Percentiles rank a stretch among this genome's conserved stretches.
phyloP scores from a whole-genome alignment of 2,888 invertebrate genomes.

The Drosophila sordidula region DNA sequence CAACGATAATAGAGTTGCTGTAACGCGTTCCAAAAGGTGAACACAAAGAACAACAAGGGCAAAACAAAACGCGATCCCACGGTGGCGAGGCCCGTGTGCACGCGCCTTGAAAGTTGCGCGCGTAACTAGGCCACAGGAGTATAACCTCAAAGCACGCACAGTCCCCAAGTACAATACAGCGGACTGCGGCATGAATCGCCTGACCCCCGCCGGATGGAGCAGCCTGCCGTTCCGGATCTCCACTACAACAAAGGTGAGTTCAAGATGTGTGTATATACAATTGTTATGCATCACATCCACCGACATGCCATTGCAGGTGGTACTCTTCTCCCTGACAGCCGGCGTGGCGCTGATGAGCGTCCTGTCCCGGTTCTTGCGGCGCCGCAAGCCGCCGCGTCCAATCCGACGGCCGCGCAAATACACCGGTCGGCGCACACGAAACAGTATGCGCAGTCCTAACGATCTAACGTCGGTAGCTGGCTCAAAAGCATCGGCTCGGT shows the following conservation, averaged over 20 bases:
- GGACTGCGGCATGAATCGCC: constrained; percentile 59
- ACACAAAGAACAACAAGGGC: background rate
- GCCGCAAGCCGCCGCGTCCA: constrained; percentile 89
- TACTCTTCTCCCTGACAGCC: constrained; percentile 85
- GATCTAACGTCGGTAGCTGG: constrained; percentile 89
- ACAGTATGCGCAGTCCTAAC: constrained; percentile 89
- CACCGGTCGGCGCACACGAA: constrained; percentile 86
- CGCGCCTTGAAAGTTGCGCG: constrained; percentile 45
- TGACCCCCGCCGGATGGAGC: constrained; percentile 76
- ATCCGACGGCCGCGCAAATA: constrained; percentile 87
- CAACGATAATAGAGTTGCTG: constrained; percentile 8
- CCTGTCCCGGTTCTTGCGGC: constrained; percentile 91
- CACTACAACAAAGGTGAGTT: constrained; percentile 83
- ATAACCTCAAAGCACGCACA: constrained; percentile 61
- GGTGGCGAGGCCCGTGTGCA: constrained; percentile 54
- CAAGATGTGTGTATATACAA: background rate
- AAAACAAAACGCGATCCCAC: constrained; percentile 27
- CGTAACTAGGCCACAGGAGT: constrained; percentile 46
- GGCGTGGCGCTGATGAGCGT: constrained; percentile 93
- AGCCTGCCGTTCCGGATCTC: constrained; percentile 82
- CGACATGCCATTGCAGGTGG: constrained; percentile 83
- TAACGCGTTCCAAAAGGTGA: constrained; percentile 41
- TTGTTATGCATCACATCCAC: background rate
- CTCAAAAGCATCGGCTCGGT: constrained; percentile 88
- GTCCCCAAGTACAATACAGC: constrained; percentile 13